Conservation (phyloP, 1,140 invertebrate species). For the Pteromalus puparum region DNA sequence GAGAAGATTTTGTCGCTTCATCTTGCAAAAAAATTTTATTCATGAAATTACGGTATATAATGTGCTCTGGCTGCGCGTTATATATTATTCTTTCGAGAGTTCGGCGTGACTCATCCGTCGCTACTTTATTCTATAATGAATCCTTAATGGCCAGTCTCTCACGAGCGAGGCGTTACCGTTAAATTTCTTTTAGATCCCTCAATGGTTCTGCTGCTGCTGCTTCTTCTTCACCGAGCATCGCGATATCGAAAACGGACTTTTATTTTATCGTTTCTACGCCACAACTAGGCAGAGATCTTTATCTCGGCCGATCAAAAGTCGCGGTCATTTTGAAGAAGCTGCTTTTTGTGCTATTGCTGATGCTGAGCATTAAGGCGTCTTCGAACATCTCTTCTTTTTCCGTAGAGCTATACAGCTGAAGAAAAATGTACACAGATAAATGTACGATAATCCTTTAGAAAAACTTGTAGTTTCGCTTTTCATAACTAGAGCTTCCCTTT, state of each 20-base stretch:
- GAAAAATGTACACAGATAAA: not conserved
- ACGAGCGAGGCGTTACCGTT: slow-evolving; percentile 45
- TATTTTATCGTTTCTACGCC: slow-evolving; percentile 35
- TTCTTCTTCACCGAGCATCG: not conserved
- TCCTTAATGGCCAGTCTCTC: slow-evolving; percentile 36
- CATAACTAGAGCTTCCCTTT: no score
- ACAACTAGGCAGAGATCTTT: slow-evolving; percentile 39
- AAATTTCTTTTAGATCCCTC: slow-evolving; percentile 47
- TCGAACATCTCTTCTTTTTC: not conserved
- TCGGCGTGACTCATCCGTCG: slow-evolving; percentile 41
- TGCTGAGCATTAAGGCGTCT: not conserved
- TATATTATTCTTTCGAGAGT: slow-evolving; percentile 36
- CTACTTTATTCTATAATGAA: slow-evolving; percentile 44
- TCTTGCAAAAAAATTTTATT: slow-evolving; percentile 15
- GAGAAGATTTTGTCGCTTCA: not conserved
- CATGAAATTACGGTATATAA: slow-evolving; percentile 17
- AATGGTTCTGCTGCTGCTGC: not conserved
- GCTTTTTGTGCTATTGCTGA: slow-evolving; percentile 26
- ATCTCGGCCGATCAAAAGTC: slow-evolving; percentile 38
- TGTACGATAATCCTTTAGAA: not conserved
- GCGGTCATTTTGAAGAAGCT: slow-evolving; percentile 25
- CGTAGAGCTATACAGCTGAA: not conserved
- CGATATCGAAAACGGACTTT: slow-evolving; percentile 9
- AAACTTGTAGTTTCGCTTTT: slow-evolving; percentile 24
- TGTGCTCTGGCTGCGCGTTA: not conserved